Base-by-base conservation (phyloP, 1,140 invertebrate species). In the Oryctes rhinoceros region DNA sequence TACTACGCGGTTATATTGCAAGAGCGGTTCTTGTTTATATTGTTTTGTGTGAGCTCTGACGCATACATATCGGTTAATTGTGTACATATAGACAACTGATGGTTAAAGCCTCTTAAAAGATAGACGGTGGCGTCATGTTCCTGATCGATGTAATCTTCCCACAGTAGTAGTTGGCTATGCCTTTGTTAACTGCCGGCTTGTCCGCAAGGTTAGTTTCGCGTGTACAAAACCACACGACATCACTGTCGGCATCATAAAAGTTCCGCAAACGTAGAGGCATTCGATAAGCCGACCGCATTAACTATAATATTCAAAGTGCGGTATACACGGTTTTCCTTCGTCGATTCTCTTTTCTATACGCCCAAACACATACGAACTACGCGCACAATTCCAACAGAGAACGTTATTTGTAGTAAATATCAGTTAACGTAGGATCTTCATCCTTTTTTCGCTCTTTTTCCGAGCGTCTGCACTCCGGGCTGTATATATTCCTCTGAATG, bases 251-350 rank as follows among this genome's bases (percentile, higher is more conserved):
- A 59, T 59, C 53, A 59, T 59, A 59, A 59, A 59, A 59, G 53
- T n/a, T 15, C 15, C 53, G 53, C 78, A 78, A 78, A 78, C 76
- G 76, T 24, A 78, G 44, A 30, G 49, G 39, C 20, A 37, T n/a
- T 49, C 53, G 77, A 78, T 78, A 78, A 78, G 78, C 78, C 59
- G 49, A 67, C 78, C 78, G 39, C 78, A 78, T 78, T 78, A 78
- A 78, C 53, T 67, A 59, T 78, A 65, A 78, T 78, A 78, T 62
- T 65, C 78, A 78, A 78, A 78, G 48, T 78, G 78, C 65, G 39
- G 39, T 44, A 44, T 44, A 44, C 39, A 44, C 24, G 24, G 24
- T 30, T 30, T 30, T 30, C 24, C 24, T 30, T 30, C 24, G 24
- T n/a, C 11, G 7, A 0, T n/a, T 48, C 49, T 53, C 49, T 53